Evolutionary conservation across 2,113 vertebrate species (phyloP), one percentile per base, ranked within the genome.

Genomic region (Columba janthina): DNA sequence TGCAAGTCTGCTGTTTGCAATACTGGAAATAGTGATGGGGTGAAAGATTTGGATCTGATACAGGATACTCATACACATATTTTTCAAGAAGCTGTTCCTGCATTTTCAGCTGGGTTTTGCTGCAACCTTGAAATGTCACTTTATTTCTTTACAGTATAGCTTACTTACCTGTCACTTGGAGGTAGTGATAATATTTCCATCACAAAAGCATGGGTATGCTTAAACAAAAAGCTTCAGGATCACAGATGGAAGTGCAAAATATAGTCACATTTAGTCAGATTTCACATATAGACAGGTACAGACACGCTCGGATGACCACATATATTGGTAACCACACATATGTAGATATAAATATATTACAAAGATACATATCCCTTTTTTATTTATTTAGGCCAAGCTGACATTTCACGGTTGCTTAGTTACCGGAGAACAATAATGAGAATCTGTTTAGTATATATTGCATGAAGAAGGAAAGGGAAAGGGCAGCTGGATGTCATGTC

Each of bases 371-470:
- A 96, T 90, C 84, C 75, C 76, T 81, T 96, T 93, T 96, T 92
- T 93, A 97, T 95, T 95, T 97, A 92, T 97, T 96, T 94, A 89
- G 93, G 95, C 94, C 79, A 91, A 70, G 91, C 90, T 96, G 97
- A 97, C 91, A 96, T 85, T 94, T 97, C 79, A 38, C 34, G 50
- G 96, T 97, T 97, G 94, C 96, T 88, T 96, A 91, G 96, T 95
- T 96, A 97, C 95, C 84, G 89, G 72, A 93, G 94, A 97, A 97
- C 85, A 97, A 96, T 97, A 94, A 96, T 61, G 94, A 94, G 93
- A 96, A 96, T 92, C 75, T 95, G 85, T 91, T 96, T 91, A 96
- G 92, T 74, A 82, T 92, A 85, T 79, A 89, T 69, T 91, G 65
- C 62, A 64, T 62, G 76, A 70, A 58, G 89, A 93, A 74, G 80